Base-by-base conservation (phyloP, 2,888 invertebrate species). In the Trachelus troglodyta region DNA sequence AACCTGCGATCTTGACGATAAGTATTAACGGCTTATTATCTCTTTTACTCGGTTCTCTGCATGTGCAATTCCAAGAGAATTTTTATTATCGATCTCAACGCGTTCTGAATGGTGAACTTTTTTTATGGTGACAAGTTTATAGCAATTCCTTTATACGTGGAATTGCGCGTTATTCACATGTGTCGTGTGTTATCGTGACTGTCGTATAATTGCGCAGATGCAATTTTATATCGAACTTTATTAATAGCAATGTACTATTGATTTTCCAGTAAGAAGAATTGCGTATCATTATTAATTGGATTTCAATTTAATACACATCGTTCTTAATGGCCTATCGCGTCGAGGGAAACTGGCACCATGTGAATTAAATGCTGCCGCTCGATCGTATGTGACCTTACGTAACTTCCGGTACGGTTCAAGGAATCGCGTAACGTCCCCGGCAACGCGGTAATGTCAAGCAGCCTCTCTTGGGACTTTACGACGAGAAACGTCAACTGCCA, bases 1-100 rank as follows among this genome's bases (percentile, higher is more conserved):
- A 88, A 89, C 86, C 88, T 80, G 77, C 74, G 81, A 82, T 88
- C 88, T 88, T 88, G 88, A 89, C 86, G 87, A 88, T 89, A 87
- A 87, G 85, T 88, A 85, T 88, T 87, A 87, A 88, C 86, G 86
- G 88, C 85, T 88, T 88, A 89, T 89, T 86, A 85, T 83, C 84
- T 82, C 79, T 73, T 75, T 80, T 78, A 80, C 77, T 80, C 77
- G 77, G 75, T 78, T 76, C 78, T 75, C 78, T 78, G 75, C 81
- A 82, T 81, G 83, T 82, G 85, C 84, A 81, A 82, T 86, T 85
- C 81, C 80, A 75, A 83, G 81, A 75, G 81, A 75, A 78, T 82
- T 69, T 15, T 15, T 23, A 15, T 15, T 15, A 6, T 15, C 15
- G 23, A 40, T 40, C 1, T 12, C 2, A 15, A 40, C 0, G 40